Conservation (phyloP, 1,140 invertebrate species). For the Drosophila aff. region DNA sequence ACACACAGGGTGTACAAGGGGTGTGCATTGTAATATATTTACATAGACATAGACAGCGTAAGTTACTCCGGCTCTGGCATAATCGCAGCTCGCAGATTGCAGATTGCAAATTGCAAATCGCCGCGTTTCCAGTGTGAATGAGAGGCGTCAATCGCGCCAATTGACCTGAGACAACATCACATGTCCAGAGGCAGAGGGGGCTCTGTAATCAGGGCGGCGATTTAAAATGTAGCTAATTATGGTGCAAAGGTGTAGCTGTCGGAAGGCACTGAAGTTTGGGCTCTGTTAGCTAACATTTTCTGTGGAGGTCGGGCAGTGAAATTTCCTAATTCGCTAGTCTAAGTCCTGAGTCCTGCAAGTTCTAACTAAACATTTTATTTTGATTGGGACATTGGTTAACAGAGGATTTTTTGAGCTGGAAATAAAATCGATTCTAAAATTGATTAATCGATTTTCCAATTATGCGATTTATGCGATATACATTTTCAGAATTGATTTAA, state of each 20-base stretch:
- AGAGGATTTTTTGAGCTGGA: not conserved
- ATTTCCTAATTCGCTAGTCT: too few relatives aligned
- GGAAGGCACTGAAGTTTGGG: not conserved
- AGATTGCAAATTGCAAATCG: conserved; percentile 8
- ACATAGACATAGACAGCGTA: not conserved
- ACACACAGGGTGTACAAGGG: conserved; percentile 1
- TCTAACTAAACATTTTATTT: not conserved
- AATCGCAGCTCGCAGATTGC: conserved; percentile 21
- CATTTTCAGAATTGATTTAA: too few relatives aligned
- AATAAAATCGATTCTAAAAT: too few relatives aligned
- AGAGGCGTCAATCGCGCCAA: conserved; percentile 51
- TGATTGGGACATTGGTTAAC: not conserved
- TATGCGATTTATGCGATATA: too few relatives aligned
- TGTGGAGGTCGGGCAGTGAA: not conserved
- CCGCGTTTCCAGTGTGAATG: conserved; percentile 37
- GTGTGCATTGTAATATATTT: conserved; percentile 8
- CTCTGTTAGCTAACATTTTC: not conserved
- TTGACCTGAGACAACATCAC: conserved; percentile 39
- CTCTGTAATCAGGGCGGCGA: conserved; percentile 22
- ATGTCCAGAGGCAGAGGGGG: not conserved
- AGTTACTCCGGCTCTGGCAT: conserved; percentile 18
- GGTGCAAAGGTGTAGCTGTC: conserved; percentile 38
- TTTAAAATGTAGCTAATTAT: conserved; percentile 50
- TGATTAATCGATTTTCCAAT: too few relatives aligned
- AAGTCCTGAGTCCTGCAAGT: too few relatives aligned